phyloP scores from a whole-genome alignment of 2,888 invertebrate genomes.

The Caenorhabditis afra region DNA sequence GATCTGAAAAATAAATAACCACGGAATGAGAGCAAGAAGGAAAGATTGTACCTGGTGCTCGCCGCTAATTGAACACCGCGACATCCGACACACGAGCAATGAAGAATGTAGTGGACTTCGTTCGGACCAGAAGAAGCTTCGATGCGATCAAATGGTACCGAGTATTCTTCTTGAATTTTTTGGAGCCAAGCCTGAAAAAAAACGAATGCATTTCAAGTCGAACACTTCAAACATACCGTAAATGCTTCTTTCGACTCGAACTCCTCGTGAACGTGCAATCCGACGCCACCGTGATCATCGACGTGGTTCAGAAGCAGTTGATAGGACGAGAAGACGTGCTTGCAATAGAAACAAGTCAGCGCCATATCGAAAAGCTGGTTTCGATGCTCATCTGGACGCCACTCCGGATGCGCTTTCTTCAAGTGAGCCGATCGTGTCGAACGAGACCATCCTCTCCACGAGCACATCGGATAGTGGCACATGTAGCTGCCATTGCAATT shows the following conservation, averaged over 20 bases:
- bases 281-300: constrained; percentile 32
- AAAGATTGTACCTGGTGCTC: constrained; percentile 6
- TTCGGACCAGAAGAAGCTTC: background rate
- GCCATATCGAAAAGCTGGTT: constrained; percentile 14
- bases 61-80: constrained; percentile 8
- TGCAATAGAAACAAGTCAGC: constrained; percentile 42
- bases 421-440: constrained; percentile 67
- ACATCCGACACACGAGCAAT: constrained; percentile 14
- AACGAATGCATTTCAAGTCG: background rate
- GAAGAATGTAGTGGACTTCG: constrained; percentile 3
- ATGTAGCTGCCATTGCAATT: constrained; percentile 59
- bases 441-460: constrained; percentile 67
- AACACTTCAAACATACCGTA: background rate
- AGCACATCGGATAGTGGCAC: constrained; percentile 66
- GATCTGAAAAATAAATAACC: constrained; percentile 6
- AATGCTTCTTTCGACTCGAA: constrained; percentile 4
- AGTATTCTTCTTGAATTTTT: constrained; percentile 13
- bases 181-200: constrained; percentile 25
- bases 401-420: constrained; percentile 62
- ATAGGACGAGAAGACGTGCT: constrained; percentile 10
- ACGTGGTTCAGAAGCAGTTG: constrained; percentile 19
- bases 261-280: constrained; percentile 15
- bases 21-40: background rate
- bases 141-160: constrained; percentile 15
- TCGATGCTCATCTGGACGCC: constrained; percentile 23